Percentiles rank a stretch among this genome's conserved stretches.
These are phyloP conservation scores for Crossoptilon crossoptilon DNA, from an alignment of 2,797 vertebrate species.

Conservation along the genomic window DNA sequence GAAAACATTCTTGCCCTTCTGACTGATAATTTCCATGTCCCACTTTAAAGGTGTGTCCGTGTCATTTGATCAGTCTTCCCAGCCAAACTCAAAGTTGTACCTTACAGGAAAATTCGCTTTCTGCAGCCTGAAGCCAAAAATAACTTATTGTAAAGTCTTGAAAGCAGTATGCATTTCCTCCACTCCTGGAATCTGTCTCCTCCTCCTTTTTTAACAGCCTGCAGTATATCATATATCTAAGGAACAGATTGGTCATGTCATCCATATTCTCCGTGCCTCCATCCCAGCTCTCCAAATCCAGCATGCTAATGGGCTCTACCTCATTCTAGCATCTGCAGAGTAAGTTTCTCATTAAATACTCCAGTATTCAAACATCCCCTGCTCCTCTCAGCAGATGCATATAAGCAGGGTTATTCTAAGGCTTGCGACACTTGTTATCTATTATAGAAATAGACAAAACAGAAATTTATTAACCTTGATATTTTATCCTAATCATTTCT, in stretches of 20 bases:
- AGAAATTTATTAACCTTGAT: not conserved
- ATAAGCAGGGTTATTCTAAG: slow-evolving; percentile 7
- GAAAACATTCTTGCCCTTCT: slow-evolving; percentile 27
- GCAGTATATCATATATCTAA: not conserved
- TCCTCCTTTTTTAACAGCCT: slow-evolving; percentile 39
- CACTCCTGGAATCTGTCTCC: not conserved
- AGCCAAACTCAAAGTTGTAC: slow-evolving; percentile 7
- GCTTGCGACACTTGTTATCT: not conserved
- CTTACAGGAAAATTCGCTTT: not conserved
- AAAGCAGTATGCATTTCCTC: slow-evolving; percentile 29
- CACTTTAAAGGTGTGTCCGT: not conserved
- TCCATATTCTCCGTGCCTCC: not conserved
- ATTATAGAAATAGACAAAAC: not conserved
- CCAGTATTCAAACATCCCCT: slow-evolving; percentile 26
- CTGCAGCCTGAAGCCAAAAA: slow-evolving; percentile 38
- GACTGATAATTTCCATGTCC: not conserved
- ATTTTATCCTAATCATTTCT: not conserved
- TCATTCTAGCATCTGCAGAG: not conserved
- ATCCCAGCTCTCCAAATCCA: not conserved
- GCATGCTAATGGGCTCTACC: not conserved
- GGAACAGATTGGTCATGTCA: not conserved
- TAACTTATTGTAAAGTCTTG: slow-evolving; percentile 13
- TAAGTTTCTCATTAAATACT: slow-evolving; percentile 55
- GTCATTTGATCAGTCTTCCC: not conserved
- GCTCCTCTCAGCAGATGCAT: slow-evolving; percentile 12